Conservation (phyloP, 1,140 invertebrate genomes). For the Conus betulinus region DNA sequence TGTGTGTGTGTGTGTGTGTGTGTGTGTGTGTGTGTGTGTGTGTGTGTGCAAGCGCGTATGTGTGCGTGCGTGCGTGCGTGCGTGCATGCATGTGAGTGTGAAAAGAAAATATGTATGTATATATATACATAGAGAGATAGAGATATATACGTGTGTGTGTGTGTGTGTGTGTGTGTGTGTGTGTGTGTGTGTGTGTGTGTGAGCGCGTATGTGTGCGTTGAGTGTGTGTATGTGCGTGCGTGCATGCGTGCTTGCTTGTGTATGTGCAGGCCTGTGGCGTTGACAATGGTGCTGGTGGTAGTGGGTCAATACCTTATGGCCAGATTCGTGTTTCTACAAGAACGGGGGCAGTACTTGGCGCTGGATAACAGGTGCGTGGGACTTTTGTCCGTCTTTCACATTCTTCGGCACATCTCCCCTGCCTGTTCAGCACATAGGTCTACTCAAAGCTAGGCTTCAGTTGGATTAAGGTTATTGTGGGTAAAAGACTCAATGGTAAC, state of each 20-base stretch:
- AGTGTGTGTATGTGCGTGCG: background rate
- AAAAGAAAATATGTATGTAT: no score
- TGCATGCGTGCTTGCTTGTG: background rate
- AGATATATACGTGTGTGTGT: no score
- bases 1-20: constrained; percentile 4
- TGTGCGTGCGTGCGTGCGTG: background rate
- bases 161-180: background rate
- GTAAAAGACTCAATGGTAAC: no score
- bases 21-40: background rate
- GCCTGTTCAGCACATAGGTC: no score
- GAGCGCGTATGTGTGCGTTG: background rate
- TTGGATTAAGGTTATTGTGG: no score
- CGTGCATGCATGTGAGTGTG: background rate
- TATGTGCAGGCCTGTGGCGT: constrained; percentile 35
- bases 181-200: background rate
- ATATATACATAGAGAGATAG: no score
- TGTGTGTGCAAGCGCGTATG: background rate
- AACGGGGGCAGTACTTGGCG: constrained; percentile 36
- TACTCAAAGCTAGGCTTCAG: no score
- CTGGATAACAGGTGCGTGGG: constrained; percentile 48
- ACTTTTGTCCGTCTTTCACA: background rate
- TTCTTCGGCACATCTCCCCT: no score
- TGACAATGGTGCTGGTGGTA: constrained; percentile 25
- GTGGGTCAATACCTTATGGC: constrained; percentile 38
- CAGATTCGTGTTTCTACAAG: constrained; percentile 46